Percentiles rank a stretch among this genome's conserved stretches.
phyloP scores from a whole-genome alignment of 1,140 invertebrate genomes.

The Berghia stephanieae region DNA sequence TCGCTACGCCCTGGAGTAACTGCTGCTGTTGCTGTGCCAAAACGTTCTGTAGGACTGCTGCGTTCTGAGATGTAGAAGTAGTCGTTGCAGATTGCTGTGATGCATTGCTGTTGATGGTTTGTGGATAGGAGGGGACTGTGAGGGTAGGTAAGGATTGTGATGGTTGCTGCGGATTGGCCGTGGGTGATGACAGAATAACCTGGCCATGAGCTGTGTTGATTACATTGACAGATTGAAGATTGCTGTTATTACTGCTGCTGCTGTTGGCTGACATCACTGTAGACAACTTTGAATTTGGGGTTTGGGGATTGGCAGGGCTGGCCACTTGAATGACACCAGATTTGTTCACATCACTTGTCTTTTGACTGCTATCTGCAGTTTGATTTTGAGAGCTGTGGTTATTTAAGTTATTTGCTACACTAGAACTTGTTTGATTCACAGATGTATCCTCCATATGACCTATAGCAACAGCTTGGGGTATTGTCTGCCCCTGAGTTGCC shows the following conservation, averaged over 20 bases:
- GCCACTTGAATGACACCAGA: slow-evolving; percentile 15
- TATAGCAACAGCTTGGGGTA: too few species aligned
- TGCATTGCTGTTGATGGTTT: slow-evolving; percentile 70
- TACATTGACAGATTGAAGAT: slow-evolving; percentile 29
- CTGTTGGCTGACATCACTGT: too few species aligned
- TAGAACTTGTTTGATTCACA: too few species aligned
- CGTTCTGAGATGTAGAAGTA: slow-evolving; percentile 61
- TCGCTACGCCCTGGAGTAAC: slow-evolving; percentile 15
- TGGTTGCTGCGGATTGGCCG: slow-evolving; percentile 5
- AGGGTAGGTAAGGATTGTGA: slow-evolving; percentile 21
- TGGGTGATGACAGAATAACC: slow-evolving; percentile 31
- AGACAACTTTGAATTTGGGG: too few species aligned
- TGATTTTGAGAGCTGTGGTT: too few species aligned
- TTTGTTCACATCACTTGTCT: slow-evolving; percentile 12
- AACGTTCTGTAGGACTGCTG: slow-evolving; percentile 42
- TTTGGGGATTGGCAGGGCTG: too few species aligned
- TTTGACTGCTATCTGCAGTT: slow-evolving; percentile 9
- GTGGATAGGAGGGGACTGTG: slow-evolving; percentile 35
- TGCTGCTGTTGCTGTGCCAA: slow-evolving; percentile 45
- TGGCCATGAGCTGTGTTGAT: slow-evolving; percentile 36
- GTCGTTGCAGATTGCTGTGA: slow-evolving; percentile 60
- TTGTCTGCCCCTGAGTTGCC: slow-evolving; percentile 18
- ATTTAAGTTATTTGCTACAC: too few species aligned
- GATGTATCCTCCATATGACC: too few species aligned
- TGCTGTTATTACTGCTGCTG: background rate